phyloP scores from a whole-genome alignment of 2,888 invertebrate genomes.

The Marasmarcha lunaedactyla region DNA sequence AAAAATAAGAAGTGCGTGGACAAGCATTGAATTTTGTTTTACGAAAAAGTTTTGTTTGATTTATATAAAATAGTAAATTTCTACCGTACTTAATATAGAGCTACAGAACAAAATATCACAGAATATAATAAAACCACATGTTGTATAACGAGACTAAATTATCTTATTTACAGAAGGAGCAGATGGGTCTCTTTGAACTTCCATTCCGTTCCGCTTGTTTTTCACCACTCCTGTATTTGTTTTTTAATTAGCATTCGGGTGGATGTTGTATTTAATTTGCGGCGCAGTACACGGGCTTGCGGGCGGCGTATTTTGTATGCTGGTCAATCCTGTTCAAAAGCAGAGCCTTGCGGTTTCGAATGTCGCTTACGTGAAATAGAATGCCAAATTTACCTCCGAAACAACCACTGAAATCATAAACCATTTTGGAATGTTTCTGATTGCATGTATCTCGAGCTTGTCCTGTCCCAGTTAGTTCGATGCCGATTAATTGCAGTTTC shows the following conservation, averaged over 20 bases:
- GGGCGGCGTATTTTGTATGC: slow-evolving; percentile 32
- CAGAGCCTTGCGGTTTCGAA: slow-evolving; percentile 44
- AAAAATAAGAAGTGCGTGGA: no score
- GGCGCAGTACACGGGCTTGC: slow-evolving; percentile 32
- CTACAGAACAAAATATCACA: no score
- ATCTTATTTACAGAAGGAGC: neutral
- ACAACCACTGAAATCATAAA: slow-evolving; percentile 34
- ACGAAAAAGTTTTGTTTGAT: no score
- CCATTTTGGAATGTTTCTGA: slow-evolving; percentile 11
- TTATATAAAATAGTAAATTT: no score
- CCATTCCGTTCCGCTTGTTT: slow-evolving; percentile 22
- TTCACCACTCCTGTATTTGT: slow-evolving; percentile 30
- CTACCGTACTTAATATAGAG: no score
- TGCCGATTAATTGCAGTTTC: neutral
- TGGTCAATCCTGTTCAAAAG: slow-evolving; percentile 41
- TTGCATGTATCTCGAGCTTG: neutral
- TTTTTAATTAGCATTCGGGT: slow-evolving; percentile 47
- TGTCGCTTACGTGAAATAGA: slow-evolving; percentile 28
- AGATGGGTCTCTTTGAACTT: slow-evolving; percentile 10
- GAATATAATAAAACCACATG: no score
- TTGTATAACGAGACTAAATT: neutral
- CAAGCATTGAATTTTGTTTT: no score
- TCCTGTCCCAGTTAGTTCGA: neutral
- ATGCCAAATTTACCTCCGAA: slow-evolving; percentile 23
- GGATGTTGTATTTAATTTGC: slow-evolving; percentile 55